A percentile compares a stretch with the other conserved stretches of the same genome.
Evolutionary conservation across 2,888 invertebrate species (phyloP).

Genomic region (Aricia artaxerxes): DNA sequence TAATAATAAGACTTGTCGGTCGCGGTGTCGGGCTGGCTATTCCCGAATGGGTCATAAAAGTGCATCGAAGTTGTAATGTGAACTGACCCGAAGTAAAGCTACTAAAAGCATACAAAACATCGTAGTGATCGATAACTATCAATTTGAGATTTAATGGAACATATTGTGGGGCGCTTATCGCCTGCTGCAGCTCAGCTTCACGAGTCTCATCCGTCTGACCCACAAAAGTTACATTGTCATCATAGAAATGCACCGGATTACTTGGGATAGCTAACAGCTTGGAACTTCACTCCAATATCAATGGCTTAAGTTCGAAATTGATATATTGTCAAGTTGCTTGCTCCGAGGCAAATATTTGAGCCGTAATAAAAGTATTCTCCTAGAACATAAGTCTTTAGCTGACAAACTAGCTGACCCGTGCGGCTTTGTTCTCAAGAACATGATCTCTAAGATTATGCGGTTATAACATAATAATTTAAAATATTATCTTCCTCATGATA

Average conservation of each 20-base stretch:
- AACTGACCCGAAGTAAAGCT: background rate
- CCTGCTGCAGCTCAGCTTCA: constrained; percentile 29
- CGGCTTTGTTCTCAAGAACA: background rate
- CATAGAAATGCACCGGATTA: constrained; percentile 33
- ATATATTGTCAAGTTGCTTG: constrained; percentile 4
- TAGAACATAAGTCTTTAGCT: background rate
- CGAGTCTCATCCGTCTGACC: constrained; percentile 15
- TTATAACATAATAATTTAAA: no score
- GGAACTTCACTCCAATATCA: constrained; percentile 14
- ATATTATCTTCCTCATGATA: no score
- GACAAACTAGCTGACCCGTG: background rate
- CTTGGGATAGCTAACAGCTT: constrained; percentile 23
- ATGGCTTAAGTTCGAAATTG: constrained; percentile 26
- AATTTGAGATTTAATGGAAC: background rate
- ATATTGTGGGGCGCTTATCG: constrained; percentile 33
- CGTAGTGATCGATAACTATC: background rate
- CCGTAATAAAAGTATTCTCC: background rate
- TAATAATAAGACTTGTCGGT: no score
- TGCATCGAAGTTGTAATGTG: no score
- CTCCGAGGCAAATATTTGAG: background rate
- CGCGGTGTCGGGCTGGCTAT: no score
- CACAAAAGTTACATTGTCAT: constrained; percentile 33
- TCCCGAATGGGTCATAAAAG: no score
- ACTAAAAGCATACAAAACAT: background rate
- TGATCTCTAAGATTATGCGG: no score